Base-by-base conservation (phyloP, 2,888 invertebrate genomes). In the Leptarthrus brevirostris region DNA sequence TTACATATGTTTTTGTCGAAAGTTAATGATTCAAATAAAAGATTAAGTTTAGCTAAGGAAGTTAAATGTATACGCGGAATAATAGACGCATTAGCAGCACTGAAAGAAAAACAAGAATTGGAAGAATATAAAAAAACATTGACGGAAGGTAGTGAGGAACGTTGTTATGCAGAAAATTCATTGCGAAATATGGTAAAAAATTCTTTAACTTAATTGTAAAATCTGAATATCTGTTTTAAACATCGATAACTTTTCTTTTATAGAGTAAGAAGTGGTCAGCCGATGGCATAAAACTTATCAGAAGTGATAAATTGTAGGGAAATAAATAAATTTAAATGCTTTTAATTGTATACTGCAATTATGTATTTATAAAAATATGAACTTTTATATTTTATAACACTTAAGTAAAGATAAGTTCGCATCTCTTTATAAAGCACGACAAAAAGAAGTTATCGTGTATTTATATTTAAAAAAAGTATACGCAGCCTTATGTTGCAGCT, bases 91-190 rank as follows among this genome's bases (percentile, higher is more conserved):
- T 78, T 85, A 71, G 81, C 77, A 0, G 79, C 80, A 1, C 74
- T 85, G 0, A 85, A 85, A 74, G 84, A 86, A 73, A 79, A 82
- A 6, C 79, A 77, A 22, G 82, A 83, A 52, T 74, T 85, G 53
- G 81, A 80, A 36, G 78, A 80, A 22, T 78, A 82, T 2, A 82
- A 79, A 22, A 81, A 82, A 2, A 77, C 82, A 0, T 75, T 85
- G 14, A 74, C 80, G 2, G 81, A 81, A 24, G 81, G 83, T 10
- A 84, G 90, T 0, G 92, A 93, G 78, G 92, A 92, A 79, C 90
- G 90, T 78, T 90, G 91, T 78, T 88, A 92, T 74, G 92, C 92
- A 44, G 93, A 93, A 79, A 92, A 90, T 79, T 89, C 90, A 1
- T 82, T 94, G 0, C 87, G 89, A 79, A 77, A 77, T 14, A 77